A percentile compares a stretch with the other conserved stretches of the same genome.
Conservation (phyloP, 2,888 invertebrate species). For the Cerastoderma edule region DNA sequence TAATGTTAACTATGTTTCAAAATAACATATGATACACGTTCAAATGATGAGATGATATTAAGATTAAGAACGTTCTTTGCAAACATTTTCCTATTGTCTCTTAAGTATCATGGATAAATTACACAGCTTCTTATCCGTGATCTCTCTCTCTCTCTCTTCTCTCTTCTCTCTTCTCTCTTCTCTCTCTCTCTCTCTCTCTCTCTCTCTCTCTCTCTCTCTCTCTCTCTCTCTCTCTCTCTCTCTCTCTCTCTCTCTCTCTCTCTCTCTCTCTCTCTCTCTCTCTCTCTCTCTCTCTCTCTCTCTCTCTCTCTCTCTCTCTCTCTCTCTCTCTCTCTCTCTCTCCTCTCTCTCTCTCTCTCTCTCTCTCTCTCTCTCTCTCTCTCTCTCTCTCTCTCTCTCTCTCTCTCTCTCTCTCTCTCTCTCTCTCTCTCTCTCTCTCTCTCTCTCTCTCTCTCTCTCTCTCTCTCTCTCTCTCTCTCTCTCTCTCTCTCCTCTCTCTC, state of each 20-base stretch:
- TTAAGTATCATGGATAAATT: no score
- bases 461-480: conserved; percentile 13
- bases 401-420: neutral
- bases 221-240: conserved; percentile 32
- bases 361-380: conserved; percentile 30
- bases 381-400: conserved; percentile 39
- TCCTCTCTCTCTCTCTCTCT: conserved; percentile 17
- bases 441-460: conserved; percentile 31
- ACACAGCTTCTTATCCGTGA: no score
- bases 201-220: conserved; percentile 48
- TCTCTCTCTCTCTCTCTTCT: no score
- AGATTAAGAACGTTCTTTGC: no score
- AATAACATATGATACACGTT: no score
- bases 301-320: conserved; percentile 46
- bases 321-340: conserved; percentile 20
- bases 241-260: conserved; percentile 40
- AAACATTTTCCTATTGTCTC: no score
- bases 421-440: conserved; percentile 9
- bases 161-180: neutral
- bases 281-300: conserved; percentile 18
- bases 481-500: conserved; percentile 27
- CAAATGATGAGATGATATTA: no score
- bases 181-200: conserved; percentile 43
- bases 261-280: conserved; percentile 28
- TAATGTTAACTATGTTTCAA: no score